phyloP scores from a whole-genome alignment of 2,888 invertebrate genomes.

The Meiosimyza platycephala region DNA sequence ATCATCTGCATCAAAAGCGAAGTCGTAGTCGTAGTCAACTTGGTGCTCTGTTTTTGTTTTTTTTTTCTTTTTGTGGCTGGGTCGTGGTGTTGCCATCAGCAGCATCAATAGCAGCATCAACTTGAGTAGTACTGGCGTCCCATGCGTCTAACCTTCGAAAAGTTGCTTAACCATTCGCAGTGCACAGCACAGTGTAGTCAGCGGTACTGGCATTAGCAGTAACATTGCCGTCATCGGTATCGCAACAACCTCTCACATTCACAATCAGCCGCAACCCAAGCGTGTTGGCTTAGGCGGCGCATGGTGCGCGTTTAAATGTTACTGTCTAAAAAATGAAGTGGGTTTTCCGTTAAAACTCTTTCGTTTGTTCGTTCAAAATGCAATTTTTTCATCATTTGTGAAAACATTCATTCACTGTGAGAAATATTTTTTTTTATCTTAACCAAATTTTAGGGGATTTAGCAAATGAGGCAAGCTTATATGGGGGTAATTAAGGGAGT shows the following conservation, averaged over 20 bases:
- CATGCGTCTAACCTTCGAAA: not conserved
- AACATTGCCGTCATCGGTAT: not conserved
- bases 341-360: conserved; percentile 9
- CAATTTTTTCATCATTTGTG: not conserved
- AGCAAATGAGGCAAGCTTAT: too few species aligned
- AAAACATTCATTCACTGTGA: too few species aligned
- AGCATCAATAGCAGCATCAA: conserved; percentile 1
- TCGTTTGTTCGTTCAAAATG: too few species aligned
- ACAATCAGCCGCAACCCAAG: not conserved
- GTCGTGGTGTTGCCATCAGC: not conserved
- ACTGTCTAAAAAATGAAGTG: conserved; percentile 29
- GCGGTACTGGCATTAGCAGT: not conserved
- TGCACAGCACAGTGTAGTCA: not conserved
- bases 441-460: too few species aligned
- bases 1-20: not conserved
- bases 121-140: not conserved
- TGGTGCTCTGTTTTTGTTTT: too few species aligned
- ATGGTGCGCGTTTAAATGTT: not conserved
- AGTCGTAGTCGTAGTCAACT: conserved; percentile 5
- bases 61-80: not conserved
- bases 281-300: conserved; percentile 11
- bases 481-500: too few species aligned
- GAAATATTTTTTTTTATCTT: too few species aligned
- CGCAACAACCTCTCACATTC: not conserved
- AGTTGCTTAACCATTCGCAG: not conserved